Evolutionary conservation across 2,888 invertebrate species (phyloP).

Genomic region (Boloria euphrosyne): DNA sequence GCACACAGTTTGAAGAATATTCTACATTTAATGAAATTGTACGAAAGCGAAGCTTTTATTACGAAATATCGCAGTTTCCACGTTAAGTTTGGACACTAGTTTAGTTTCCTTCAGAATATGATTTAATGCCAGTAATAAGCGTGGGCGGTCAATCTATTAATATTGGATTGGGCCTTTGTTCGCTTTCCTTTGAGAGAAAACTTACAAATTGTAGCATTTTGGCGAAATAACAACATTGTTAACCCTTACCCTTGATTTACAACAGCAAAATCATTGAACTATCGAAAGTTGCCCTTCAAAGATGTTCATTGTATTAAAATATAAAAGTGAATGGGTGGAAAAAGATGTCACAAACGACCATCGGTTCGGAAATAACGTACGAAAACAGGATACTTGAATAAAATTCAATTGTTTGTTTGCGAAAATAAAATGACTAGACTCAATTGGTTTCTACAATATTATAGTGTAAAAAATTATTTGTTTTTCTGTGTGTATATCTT

Average conservation of each 20-base stretch:
- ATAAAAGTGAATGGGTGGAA: not conserved
- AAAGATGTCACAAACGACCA: not conserved
- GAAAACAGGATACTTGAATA: no score
- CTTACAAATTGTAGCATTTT: constrained; percentile 15
- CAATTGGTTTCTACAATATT: no score
- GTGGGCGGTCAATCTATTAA: constrained; percentile 20
- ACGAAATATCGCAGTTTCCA: not conserved
- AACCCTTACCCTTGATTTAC: constrained; percentile 17
- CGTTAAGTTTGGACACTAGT: not conserved
- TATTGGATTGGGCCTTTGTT: constrained; percentile 22
- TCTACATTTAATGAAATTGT: no score
- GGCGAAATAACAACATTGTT: constrained; percentile 13
- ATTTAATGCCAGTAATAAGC: constrained; percentile 17
- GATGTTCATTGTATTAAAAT: not conserved
- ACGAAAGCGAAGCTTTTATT: not conserved
- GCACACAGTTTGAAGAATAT: no score
- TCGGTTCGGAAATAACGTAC: no score
- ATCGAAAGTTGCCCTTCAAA: not conserved
- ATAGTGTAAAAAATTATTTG: no score
- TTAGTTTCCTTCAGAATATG: constrained; percentile 3
- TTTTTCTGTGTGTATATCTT: no score
- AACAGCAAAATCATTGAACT: constrained; percentile 9
- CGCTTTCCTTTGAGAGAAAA: constrained; percentile 24
- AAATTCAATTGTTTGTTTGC: no score
- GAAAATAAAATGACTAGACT: no score